phyloP scores from a whole-genome alignment of 2,113 vertebrate species.

The Takifugu bimaculatus region DNA sequence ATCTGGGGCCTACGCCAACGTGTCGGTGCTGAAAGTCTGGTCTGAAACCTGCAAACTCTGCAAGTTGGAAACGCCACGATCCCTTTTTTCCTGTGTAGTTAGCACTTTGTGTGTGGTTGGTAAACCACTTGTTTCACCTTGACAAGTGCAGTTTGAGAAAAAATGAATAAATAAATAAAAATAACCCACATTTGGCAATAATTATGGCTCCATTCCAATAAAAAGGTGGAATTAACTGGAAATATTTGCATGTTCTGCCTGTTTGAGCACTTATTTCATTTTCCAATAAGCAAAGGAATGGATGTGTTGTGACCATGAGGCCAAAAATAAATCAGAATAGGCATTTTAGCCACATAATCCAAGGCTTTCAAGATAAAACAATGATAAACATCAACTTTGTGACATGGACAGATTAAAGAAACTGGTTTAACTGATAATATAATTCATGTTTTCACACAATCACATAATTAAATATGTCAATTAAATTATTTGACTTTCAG shows the following conservation, averaged over 20 bases:
- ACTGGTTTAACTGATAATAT: too few relatives aligned
- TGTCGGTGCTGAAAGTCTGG: not conserved
- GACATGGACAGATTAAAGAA: too few relatives aligned
- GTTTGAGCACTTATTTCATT: too few relatives aligned
- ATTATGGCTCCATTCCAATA: not conserved
- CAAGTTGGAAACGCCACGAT: constrained; percentile 7
- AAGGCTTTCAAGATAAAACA: not conserved
- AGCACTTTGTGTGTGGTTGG: not conserved
- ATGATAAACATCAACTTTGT: not conserved
- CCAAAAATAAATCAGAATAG: too few relatives aligned
- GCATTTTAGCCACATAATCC: too few relatives aligned
- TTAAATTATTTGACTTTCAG: too few relatives aligned
- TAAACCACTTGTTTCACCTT: not conserved
- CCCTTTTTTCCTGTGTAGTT: not conserved
- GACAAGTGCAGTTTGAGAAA: too few relatives aligned
- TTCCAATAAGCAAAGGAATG: too few relatives aligned
- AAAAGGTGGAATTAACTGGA: not conserved
- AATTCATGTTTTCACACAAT: too few relatives aligned
- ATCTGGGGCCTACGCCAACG: not conserved
- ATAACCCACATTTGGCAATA: not conserved
- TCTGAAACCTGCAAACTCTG: constrained; percentile 4
- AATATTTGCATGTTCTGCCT: not conserved
- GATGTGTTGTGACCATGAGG: too few relatives aligned
- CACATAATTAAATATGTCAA: too few relatives aligned
- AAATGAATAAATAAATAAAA: too few relatives aligned